Conservation (phyloP, 1,140 invertebrate genomes). For the Parapsyche elsis region DNA sequence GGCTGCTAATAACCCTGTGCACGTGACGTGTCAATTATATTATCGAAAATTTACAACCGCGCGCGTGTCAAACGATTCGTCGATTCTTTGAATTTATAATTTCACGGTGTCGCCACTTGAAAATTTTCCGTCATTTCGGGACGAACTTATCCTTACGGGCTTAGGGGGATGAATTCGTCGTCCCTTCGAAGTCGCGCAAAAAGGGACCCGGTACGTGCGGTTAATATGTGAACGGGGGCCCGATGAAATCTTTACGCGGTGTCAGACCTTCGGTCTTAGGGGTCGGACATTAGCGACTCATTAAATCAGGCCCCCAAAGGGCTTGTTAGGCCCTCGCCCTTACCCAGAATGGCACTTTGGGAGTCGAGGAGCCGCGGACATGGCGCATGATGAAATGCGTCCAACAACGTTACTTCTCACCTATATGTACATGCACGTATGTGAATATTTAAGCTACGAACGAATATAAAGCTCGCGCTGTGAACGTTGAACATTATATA, state of each 20-base stretch:
- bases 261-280: conserved; percentile 47
- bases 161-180: neutral
- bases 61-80: no score
- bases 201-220: conserved; percentile 30
- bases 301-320: conserved; percentile 55
- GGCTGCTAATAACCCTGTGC: neutral
- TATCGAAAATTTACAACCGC: neutral
- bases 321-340: conserved; percentile 49
- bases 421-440: neutral
- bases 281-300: conserved; percentile 57
- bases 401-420: neutral
- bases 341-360: conserved; percentile 44
- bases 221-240: conserved; percentile 42
- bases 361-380: conserved; percentile 19
- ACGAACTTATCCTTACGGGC: no score
- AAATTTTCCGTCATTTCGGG: neutral
- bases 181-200: conserved; percentile 4
- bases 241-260: conserved; percentile 56
- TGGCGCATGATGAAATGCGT: conserved; percentile 35
- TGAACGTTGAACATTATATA: no score
- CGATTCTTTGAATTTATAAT: neutral
- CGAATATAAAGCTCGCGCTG: no score
- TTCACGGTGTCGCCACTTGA: no score
- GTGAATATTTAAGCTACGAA: no score
- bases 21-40: conserved; percentile 14